These are phyloP conservation scores for Tauraco erythrolophus DNA, from an alignment of 2,113 vertebrate species.

Conservation along the genomic window DNA sequence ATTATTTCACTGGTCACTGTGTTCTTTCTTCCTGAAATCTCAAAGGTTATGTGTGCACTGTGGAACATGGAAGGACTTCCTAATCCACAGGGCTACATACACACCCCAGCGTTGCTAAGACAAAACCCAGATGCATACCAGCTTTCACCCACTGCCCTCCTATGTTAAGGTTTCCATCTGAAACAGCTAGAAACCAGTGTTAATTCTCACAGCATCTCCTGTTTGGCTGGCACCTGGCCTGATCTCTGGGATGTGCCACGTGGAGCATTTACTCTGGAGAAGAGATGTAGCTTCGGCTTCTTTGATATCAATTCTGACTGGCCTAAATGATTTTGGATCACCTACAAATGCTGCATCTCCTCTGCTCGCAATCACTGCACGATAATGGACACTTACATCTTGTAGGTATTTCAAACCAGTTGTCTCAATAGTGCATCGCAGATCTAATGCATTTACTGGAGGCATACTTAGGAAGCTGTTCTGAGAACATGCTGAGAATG, in stretches of 20 bases:
- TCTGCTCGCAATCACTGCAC: not conserved
- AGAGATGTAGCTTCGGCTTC: not conserved
- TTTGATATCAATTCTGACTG: not conserved
- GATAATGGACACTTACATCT: not conserved
- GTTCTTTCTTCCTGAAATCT: not conserved
- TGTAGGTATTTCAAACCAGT: not conserved
- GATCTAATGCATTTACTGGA: not conserved
- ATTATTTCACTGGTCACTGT: not conserved
- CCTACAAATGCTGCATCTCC: not conserved
- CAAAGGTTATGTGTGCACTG: not conserved
- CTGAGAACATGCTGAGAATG: not conserved
- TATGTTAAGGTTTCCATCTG: not conserved
- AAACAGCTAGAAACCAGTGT: not conserved
- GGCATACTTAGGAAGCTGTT: not conserved
- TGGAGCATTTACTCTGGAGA: not conserved
- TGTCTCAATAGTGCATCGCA: not conserved
- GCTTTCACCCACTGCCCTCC: not conserved
- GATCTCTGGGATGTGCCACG: not conserved
- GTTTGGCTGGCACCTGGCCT: not conserved
- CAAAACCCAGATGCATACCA: not conserved
- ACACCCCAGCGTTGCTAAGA: not conserved
- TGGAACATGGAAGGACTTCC: not conserved
- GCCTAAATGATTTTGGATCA: not conserved
- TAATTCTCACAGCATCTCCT: not conserved
- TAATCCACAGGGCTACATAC: not conserved